Evolutionary conservation across 1,140 invertebrate species (phyloP).

Genomic region (Drosophila asahinai): DNA sequence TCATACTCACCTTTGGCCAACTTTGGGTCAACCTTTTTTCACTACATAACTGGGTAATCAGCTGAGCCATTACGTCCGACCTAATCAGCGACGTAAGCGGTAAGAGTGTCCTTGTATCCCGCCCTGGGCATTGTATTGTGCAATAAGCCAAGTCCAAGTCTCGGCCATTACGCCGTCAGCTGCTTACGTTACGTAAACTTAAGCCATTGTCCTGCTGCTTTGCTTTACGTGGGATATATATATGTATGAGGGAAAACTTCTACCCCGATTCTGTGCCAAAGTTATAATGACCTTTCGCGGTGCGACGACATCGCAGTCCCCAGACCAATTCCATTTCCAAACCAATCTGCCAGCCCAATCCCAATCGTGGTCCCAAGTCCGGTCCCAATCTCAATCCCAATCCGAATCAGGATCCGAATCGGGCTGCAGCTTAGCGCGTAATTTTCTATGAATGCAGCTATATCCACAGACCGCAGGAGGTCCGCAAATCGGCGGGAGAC

Average conservation of each 20-base stretch:
- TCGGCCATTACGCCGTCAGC: background rate
- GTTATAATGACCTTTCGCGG: constrained; percentile 64
- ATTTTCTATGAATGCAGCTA: constrained; percentile 61
- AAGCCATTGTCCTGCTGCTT: constrained; percentile 8
- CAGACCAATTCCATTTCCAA: constrained; percentile 23
- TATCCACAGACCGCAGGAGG: constrained; percentile 56
- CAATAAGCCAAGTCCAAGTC: constrained; percentile 7
- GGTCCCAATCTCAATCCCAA: constrained; percentile 5
- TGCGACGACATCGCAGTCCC: background rate
- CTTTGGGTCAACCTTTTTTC: no score
- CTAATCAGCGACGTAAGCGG: constrained; percentile 18
- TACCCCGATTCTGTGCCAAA: constrained; percentile 30
- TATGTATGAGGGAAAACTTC: background rate
- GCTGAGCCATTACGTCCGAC: background rate
- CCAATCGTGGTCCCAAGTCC: constrained; percentile 13
- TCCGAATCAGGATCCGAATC: constrained; percentile 17
- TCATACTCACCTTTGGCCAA: background rate
- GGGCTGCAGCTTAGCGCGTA: constrained; percentile 50
- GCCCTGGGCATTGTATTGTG: background rate
- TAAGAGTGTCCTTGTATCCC: background rate
- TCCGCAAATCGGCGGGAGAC: constrained; percentile 31
- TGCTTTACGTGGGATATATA: background rate
- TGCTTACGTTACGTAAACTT: constrained; percentile 29
- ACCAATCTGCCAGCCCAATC: constrained; percentile 4
- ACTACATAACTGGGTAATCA: background rate